Evolutionary conservation across 2,797 vertebrate genomes (phyloP).

Genomic region (Centropyge bicolor): DNA sequence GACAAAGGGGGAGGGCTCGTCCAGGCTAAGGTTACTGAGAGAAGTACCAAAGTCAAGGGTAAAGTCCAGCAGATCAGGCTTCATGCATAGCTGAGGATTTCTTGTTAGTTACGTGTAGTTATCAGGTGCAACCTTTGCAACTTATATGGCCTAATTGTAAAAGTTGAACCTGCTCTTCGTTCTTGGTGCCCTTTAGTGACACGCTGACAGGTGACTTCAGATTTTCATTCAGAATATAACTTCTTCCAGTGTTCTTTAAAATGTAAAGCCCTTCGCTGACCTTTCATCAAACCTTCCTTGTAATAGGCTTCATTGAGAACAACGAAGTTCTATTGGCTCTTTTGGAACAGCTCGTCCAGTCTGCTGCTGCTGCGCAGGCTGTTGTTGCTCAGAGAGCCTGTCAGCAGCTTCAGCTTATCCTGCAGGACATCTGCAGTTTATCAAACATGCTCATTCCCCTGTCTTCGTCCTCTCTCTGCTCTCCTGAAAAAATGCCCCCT

Average conservation of each 20-base stretch:
- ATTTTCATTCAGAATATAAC: not conserved
- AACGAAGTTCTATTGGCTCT: not conserved
- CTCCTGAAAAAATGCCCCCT: constrained; percentile 71
- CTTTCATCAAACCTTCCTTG: not conserved
- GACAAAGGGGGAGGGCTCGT: constrained; percentile 49
- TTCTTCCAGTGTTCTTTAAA: not conserved
- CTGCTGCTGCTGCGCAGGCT: constrained; percentile 76
- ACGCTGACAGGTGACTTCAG: not conserved
- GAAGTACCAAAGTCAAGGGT: constrained; percentile 68
- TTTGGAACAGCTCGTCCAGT: not conserved
- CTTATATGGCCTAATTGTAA: not conserved
- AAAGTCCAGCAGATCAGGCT: not conserved
- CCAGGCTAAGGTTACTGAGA: constrained; percentile 48
- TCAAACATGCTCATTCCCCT: constrained; percentile 86
- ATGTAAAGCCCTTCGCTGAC: too few species aligned
- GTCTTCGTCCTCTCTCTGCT: constrained; percentile 53
- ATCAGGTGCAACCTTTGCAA: not conserved
- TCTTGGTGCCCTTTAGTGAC: not conserved
- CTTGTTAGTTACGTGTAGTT: not conserved
- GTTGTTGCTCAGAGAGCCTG: constrained; percentile 83
- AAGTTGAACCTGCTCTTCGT: not conserved
- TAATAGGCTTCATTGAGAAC: not conserved
- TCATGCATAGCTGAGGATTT: not conserved
- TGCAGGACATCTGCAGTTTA: constrained; percentile 89
- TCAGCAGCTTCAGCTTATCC: constrained; percentile 84